A percentile compares a stretch with the other conserved stretches of the same genome.
These are phyloP conservation scores for Diorhabda elongata DNA, from an alignment of 1,140 invertebrate genomes.

Conservation along the genomic window DNA sequence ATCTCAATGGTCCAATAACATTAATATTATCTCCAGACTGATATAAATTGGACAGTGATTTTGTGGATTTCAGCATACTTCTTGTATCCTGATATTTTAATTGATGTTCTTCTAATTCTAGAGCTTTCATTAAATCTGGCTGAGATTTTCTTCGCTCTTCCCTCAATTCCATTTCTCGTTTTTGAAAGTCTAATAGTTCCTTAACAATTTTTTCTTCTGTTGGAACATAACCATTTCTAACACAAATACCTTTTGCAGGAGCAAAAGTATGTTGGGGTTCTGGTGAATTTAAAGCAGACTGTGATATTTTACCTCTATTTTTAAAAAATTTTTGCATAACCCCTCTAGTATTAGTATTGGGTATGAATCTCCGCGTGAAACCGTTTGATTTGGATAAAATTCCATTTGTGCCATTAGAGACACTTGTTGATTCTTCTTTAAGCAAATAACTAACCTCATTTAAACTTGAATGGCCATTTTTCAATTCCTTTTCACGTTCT, in stretches of 20 bases:
- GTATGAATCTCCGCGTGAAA: conserved; percentile 30
- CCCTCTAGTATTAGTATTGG: conserved; percentile 38
- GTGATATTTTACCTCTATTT: conserved; percentile 38
- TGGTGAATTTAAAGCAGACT: conserved; percentile 18
- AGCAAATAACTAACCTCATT: conserved; percentile 11
- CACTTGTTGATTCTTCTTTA: conserved; percentile 5
- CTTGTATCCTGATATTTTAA: conserved; percentile 21
- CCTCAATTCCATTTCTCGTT: conserved; percentile 40
- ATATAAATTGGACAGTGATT: conserved; percentile 40
- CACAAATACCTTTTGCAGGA: conserved; percentile 35
- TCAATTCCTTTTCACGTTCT: conserved; percentile 42
- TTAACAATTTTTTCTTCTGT: conserved; percentile 42
- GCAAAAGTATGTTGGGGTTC: conserved; percentile 29
- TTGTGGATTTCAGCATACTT: conserved; percentile 32
- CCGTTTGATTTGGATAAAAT: conserved; percentile 23
- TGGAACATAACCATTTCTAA: conserved; percentile 42
- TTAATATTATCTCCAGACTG: not conserved
- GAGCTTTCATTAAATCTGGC: conserved; percentile 37
- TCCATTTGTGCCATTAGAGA: conserved; percentile 16
- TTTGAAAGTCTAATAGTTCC: conserved; percentile 41
- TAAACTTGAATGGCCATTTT: conserved; percentile 21
- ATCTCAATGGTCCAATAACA: no score
- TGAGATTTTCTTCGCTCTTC: conserved; percentile 40
- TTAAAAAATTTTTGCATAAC: conserved; percentile 47
- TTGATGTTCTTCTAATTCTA: conserved; percentile 33